These are phyloP conservation scores for Oscheius myriophilus DNA, from an alignment of 2,888 invertebrate genomes.

Conservation along the genomic window DNA sequence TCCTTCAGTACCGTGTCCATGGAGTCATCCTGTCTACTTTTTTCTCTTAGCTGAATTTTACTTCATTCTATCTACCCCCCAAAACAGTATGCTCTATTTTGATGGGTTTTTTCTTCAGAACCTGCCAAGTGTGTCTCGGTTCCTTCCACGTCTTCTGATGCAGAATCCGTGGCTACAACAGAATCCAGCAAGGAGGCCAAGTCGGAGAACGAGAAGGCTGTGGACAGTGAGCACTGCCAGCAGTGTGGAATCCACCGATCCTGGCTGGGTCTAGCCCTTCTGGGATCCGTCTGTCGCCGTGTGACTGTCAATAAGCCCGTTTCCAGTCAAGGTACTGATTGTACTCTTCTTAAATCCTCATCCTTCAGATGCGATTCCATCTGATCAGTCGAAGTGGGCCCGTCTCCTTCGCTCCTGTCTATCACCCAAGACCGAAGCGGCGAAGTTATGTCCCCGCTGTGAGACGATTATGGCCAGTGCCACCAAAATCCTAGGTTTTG, in stretches of 20 bases:
- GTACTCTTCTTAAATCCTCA: no score
- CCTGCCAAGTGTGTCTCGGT: neutral
- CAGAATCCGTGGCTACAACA: conserved; percentile 16
- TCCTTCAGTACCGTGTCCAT: no score
- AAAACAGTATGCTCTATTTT: no score
- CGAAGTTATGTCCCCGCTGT: conserved; percentile 43
- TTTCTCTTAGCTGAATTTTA: no score
- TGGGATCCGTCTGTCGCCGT: conserved; percentile 35
- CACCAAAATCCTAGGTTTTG: conserved; percentile 30
- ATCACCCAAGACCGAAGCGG: neutral
- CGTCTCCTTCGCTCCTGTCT: neutral
- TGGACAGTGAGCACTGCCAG: conserved; percentile 16
- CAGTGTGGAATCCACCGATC: conserved; percentile 41
- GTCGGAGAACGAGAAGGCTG: neutral
- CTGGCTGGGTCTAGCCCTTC: conserved; percentile 42
- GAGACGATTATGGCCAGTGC: conserved; percentile 39
- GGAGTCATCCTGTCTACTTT: no score
- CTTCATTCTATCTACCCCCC: no score
- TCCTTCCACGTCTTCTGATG: conserved; percentile 17
- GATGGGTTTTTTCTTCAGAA: neutral
- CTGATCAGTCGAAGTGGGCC: neutral
- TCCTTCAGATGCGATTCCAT: neutral
- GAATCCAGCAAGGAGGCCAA: conserved; percentile 19
- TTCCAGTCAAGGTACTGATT: no score
- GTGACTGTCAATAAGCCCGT: conserved; percentile 2